Percentiles rank a stretch among this genome's conserved stretches.
Evolutionary conservation across 64 coral and sea anemone species (phyloP).

Genomic region (Porites lutea): DNA sequence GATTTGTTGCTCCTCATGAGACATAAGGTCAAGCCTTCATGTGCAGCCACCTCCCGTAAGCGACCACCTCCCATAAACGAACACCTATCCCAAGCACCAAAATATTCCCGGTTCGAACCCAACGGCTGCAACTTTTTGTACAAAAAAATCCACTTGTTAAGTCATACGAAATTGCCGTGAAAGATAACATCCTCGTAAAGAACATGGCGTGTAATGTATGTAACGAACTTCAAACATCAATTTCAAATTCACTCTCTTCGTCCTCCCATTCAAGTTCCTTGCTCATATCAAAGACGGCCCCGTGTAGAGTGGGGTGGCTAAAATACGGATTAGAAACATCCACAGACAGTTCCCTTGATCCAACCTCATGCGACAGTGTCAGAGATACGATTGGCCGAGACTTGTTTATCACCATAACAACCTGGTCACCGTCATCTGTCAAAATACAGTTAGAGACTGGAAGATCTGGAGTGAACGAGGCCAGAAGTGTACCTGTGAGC

Average conservation of each 20-base stretch:
- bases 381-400: conserved; percentile 93
- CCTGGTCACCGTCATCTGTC: conserved; percentile 93
- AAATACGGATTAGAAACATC: conserved; percentile 94
- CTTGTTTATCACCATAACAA: conserved; percentile 97
- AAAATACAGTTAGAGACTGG: conserved; percentile 93
- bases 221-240: conserved; percentile 6
- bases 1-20: too few species aligned
- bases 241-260: conserved; percentile 51
- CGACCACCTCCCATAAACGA: too few species aligned
- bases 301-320: conserved; percentile 90
- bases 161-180: too few species aligned
- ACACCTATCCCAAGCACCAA: too few species aligned
- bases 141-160: too few species aligned
- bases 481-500: conserved; percentile 72
- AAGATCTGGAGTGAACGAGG: conserved; percentile 95
- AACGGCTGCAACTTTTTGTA: too few species aligned
- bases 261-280: conserved; percentile 81
- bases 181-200: too few species aligned
- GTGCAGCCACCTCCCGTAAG: too few species aligned
- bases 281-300: conserved; percentile 94
- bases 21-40: too few species aligned
- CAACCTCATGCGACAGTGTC: conserved; percentile 83
- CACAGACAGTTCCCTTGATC: conserved; percentile 95
- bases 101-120: too few species aligned
- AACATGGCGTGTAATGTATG: too few species aligned